phyloP scores from a whole-genome alignment of 2,888 invertebrate species.

The Agapostemon virescens region DNA sequence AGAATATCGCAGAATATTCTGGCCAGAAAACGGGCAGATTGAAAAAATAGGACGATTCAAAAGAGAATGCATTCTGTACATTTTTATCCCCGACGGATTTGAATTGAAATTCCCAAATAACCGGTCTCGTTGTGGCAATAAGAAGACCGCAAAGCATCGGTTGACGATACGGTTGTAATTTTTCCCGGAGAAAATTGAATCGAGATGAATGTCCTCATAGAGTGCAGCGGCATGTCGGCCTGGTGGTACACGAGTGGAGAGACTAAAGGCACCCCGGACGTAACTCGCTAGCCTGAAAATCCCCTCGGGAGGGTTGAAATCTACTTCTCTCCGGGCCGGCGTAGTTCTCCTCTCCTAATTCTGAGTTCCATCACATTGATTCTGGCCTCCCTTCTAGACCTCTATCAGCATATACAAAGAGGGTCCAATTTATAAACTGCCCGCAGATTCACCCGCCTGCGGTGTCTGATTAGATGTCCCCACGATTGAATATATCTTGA shows the following conservation, averaged over 20 bases:
- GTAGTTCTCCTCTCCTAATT: slow-evolving; percentile 60
- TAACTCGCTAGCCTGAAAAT: slow-evolving; percentile 53
- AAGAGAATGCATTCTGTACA: not conserved
- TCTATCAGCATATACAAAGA: slow-evolving; percentile 58
- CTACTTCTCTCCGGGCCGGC: slow-evolving; percentile 50
- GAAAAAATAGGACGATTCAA: not conserved
- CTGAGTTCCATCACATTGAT: slow-evolving; percentile 60
- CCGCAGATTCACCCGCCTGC: slow-evolving; percentile 61
- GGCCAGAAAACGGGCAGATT: not conserved
- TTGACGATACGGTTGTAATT: slow-evolving; percentile 54
- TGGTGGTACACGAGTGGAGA: slow-evolving; percentile 35
- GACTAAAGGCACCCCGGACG: slow-evolving; percentile 51
- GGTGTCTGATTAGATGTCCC: slow-evolving; percentile 53
- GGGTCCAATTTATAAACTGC: slow-evolving; percentile 66
- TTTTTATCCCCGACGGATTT: not conserved
- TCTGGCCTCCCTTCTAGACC: slow-evolving; percentile 47
- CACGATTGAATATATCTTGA: slow-evolving; percentile 59
- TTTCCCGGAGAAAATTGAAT: slow-evolving; percentile 61
- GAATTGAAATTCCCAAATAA: not conserved
- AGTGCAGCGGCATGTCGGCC: slow-evolving; percentile 45
- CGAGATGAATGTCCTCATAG: slow-evolving; percentile 55
- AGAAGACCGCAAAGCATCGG: not conserved
- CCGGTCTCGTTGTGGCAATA: not conserved
- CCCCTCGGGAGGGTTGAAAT: slow-evolving; percentile 64
- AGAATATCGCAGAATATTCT: no score